A percentile compares a stretch with the other conserved stretches of the same genome.
Conservation (phyloP, 2,797 vertebrate genomes). For the Enteromius anoplus region DNA sequence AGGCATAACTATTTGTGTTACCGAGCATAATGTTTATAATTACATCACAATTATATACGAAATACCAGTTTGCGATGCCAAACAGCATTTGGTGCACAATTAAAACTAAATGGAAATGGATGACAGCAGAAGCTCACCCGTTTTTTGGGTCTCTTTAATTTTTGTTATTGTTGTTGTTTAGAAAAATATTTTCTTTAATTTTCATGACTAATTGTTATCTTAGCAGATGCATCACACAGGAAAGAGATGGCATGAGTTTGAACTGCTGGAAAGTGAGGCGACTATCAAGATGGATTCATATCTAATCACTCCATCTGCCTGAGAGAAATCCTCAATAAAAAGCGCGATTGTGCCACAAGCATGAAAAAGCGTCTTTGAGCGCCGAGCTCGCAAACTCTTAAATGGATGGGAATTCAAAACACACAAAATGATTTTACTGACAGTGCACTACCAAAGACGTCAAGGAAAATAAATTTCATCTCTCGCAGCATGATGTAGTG, state of each 20-base stretch:
- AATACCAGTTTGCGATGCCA: neutral
- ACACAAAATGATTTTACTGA: conserved; percentile 64
- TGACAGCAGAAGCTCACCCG: neutral
- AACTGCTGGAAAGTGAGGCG: conserved; percentile 39
- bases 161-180: too few species aligned
- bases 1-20: neutral
- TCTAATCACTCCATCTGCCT: conserved; percentile 59
- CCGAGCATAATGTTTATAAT: neutral
- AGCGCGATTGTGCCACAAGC: conserved; percentile 46
- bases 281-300: conserved; percentile 51
- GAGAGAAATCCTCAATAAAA: conserved; percentile 60
- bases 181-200: neutral
- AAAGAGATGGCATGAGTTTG: conserved; percentile 37
- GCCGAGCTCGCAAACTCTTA: conserved; percentile 36
- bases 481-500: conserved; percentile 57
- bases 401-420: conserved; percentile 63
- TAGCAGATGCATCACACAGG: conserved; percentile 18
- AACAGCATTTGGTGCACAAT: neutral
- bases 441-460: conserved; percentile 58
- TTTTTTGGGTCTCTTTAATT: neutral
- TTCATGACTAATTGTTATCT: neutral
- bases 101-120: neutral
- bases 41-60: neutral
- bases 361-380: conserved; percentile 49
- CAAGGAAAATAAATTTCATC: conserved; percentile 64